Conservation (phyloP, 2,113 vertebrate species). For the Acanthochromis polyacanthus region DNA sequence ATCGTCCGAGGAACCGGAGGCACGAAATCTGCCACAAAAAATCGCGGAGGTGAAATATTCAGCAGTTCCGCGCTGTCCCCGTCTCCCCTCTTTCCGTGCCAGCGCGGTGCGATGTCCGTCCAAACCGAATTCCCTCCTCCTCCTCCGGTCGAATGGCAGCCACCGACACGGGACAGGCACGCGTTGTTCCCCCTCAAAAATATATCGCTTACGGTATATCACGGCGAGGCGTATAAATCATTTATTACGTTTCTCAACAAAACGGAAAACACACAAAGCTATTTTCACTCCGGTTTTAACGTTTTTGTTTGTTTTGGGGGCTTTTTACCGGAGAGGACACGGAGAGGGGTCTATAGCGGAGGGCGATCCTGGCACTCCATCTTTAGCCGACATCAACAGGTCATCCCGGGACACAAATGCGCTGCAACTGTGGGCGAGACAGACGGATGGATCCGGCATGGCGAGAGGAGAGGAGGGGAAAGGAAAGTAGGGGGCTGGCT, state of each 20-base stretch:
- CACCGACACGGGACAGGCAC: conserved; percentile 63
- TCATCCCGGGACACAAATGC: conserved; percentile 85
- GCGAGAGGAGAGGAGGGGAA: conserved; percentile 49
- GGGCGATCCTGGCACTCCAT: conserved; percentile 70
- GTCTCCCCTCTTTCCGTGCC: conserved; percentile 62
- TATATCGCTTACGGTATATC: conserved; percentile 63
- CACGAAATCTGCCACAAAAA: conserved; percentile 56
- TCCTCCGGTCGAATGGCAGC: conserved; percentile 59
- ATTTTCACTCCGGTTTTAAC: not conserved
- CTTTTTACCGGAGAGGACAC: not conserved
- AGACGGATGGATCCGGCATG: conserved; percentile 75
- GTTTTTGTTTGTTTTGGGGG: conserved; percentile 1
- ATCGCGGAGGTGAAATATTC: conserved; percentile 64
- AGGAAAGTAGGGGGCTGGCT: conserved; percentile 39
- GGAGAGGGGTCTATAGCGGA: conserved; percentile 21
- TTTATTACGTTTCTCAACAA: conserved; percentile 35
- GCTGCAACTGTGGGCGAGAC: conserved; percentile 77
- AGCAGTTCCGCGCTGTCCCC: conserved; percentile 43
- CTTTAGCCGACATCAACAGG: conserved; percentile 86
- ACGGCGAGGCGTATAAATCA: conserved; percentile 37
- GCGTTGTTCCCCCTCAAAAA: conserved; percentile 59
- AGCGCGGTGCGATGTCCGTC: conserved; percentile 64
- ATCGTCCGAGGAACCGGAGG: conserved; percentile 13
- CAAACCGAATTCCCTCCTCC: conserved; percentile 59
- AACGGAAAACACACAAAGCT: not conserved